phyloP scores from a whole-genome alignment of 53 echinoderm and acorn worm species.

The Paracentrotus lividus region DNA sequence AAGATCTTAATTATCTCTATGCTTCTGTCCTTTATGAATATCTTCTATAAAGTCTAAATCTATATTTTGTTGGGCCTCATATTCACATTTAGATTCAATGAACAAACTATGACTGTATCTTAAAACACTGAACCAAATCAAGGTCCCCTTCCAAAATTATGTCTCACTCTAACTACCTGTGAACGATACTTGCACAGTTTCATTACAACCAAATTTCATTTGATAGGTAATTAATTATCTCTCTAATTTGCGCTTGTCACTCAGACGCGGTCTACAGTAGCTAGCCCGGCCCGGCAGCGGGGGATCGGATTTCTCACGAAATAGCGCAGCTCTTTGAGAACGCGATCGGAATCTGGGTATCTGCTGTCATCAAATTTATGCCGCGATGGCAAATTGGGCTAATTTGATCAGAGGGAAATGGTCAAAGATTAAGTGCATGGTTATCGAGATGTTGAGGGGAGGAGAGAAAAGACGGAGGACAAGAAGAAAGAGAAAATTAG shows the following conservation, averaged over 20 bases:
- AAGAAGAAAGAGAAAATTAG: background rate
- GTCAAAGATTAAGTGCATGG: conserved; percentile 41
- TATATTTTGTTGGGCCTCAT: background rate
- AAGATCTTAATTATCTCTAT: too few species aligned
- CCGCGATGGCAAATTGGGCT: conserved; percentile 61
- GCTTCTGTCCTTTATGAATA: too few species aligned
- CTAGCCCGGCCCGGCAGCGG: background rate
- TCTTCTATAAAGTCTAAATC: too few species aligned
- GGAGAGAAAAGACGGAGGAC: background rate
- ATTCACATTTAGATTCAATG: background rate
- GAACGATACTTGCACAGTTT: conserved; percentile 35
- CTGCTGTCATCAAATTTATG: conserved; percentile 43
- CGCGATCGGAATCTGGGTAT: conserved; percentile 26
- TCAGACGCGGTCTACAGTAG: conserved; percentile 10
- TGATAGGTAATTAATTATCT: conserved; percentile 69
- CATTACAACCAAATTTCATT: conserved; percentile 61
- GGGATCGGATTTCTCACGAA: conserved; percentile 41
- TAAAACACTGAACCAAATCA: background rate
- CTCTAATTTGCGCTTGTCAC: conserved; percentile 60
- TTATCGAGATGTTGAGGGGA: background rate
- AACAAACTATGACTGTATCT: background rate
- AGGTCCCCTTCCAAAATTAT: background rate
- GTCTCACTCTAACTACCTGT: background rate
- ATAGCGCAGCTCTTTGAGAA: conserved; percentile 45
- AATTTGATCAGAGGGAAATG: conserved; percentile 57